Percentiles rank a stretch among this genome's conserved stretches.
These are phyloP conservation scores for Eristalis pertinax DNA, from an alignment of 2,888 invertebrate genomes.

Conservation along the genomic window DNA sequence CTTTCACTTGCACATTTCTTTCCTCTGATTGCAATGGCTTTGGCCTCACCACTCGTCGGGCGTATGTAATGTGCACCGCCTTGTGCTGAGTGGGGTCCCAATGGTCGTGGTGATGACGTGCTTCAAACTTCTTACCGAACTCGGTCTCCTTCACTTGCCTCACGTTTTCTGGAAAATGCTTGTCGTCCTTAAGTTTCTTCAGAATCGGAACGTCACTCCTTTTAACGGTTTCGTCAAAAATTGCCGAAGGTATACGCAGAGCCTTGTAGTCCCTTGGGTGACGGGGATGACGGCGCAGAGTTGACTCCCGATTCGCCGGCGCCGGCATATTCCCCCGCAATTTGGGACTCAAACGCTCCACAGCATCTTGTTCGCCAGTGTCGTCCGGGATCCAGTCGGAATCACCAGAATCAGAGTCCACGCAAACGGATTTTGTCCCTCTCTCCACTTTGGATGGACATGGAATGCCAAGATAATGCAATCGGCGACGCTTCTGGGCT, in stretches of 20 bases:
- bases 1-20: not conserved
- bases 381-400: slow-evolving; percentile 79
- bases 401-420: slow-evolving; percentile 48
- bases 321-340: slow-evolving; percentile 79
- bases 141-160: slow-evolving; percentile 74
- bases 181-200: slow-evolving; percentile 74
- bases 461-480: slow-evolving; percentile 69
- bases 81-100: slow-evolving; percentile 78
- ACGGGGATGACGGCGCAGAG: slow-evolving; percentile 77
- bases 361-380: not conserved
- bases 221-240: slow-evolving; percentile 75
- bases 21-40: slow-evolving; percentile 71
- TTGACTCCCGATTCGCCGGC: slow-evolving; percentile 77
- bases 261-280: slow-evolving; percentile 75
- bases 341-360: slow-evolving; percentile 55
- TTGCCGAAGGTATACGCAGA: slow-evolving; percentile 75
- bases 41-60: slow-evolving; percentile 75
- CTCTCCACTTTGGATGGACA: not conserved
- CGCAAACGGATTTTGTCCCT: slow-evolving; percentile 2
- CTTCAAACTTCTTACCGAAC: slow-evolving; percentile 76
- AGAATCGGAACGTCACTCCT: slow-evolving; percentile 74
- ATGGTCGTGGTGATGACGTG: slow-evolving; percentile 80
- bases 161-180: slow-evolving; percentile 75
- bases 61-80: slow-evolving; percentile 77
- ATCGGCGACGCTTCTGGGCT: slow-evolving; percentile 61